Base-by-base conservation (phyloP, 2,888 invertebrate genomes). In the Lacanobia oleracea region DNA sequence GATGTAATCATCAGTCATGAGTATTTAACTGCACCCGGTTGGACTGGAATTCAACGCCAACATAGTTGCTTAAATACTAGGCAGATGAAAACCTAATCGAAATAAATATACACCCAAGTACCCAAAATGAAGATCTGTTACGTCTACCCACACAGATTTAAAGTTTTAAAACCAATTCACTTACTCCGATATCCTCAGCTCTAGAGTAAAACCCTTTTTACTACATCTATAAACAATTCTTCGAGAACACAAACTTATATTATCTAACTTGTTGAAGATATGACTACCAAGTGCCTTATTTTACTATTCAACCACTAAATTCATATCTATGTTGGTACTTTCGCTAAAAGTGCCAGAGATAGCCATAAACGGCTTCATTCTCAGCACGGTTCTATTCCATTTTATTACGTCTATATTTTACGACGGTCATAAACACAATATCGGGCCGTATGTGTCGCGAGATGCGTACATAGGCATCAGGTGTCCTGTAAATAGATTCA, bases 401-500 rank as follows among this genome's bases (percentile, higher is more conserved):
- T 78, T 81, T 78, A 85, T 81, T 60, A 75, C 61, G 56, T 40
- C 61, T 59, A 69, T 72, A 68, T 67, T 85, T 85, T 83, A 83
- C 21, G 73, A 70, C 59, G 66, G 21, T 72, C 67, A 73, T 78
- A 78, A 81, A 78, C 81, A 56, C 69, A 63, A 83, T 80, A 77
- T 83, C 65, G 59, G 37, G 37, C 10, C 67, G 59, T 74, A 60
- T 75, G 43, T 65, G 59, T 16, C 48, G 33, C 60, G 66, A 64
- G 65, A 62, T 54, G 60, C 50, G 77, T 59, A 54, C 59, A 81
- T 81, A 78, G 73, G 85, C 79, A 81, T 79, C 87, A 86, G 88
- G 85, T 87, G 88, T 78, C 63, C 68, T 77, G 74, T 76, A 79
- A 79, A 82, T 84, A 79, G 76, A 83, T 84, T 83, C 74, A 67